A percentile compares a stretch with the other conserved stretches of the same genome.
These are phyloP conservation scores for Mola mola DNA, from an alignment of 2,113 vertebrate species.

Conservation along the genomic window DNA sequence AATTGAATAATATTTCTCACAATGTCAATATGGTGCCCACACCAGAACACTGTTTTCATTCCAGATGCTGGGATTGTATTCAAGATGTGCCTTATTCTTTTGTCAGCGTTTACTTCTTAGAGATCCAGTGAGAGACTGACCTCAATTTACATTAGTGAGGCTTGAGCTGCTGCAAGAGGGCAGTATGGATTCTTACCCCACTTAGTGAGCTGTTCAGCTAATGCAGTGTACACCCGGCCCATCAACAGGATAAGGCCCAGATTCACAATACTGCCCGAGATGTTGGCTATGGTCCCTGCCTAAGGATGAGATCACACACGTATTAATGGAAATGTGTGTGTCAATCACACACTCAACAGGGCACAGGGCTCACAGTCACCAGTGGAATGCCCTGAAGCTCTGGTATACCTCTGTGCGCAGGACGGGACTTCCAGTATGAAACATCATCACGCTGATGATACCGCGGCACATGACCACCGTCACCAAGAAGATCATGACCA, in stretches of 20 bases:
- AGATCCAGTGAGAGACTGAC: slow-evolving; percentile 12
- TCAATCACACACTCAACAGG: neutral
- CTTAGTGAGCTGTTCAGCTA: slow-evolving; percentile 85
- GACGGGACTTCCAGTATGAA: slow-evolving; percentile 79
- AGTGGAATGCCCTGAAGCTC: neutral
- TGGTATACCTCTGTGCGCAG: slow-evolving; percentile 81
- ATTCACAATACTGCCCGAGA: slow-evolving; percentile 84
- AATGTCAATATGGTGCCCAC: no score
- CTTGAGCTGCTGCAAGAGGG: slow-evolving; percentile 29
- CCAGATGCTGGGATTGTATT: no score
- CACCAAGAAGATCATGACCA: slow-evolving; percentile 85
- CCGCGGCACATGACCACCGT: slow-evolving; percentile 85
- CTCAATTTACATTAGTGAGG: neutral
- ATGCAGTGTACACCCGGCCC: slow-evolving; percentile 82
- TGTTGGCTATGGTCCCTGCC: slow-evolving; percentile 84
- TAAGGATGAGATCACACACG: slow-evolving; percentile 34
- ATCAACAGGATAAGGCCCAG: slow-evolving; percentile 83
- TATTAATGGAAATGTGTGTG: neutral
- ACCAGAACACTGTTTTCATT: no score
- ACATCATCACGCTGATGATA: slow-evolving; percentile 84
- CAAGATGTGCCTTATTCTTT: no score
- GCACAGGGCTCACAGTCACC: no score
- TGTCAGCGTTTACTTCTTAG: slow-evolving; percentile 37
- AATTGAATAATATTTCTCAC: no score
- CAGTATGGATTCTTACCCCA: slow-evolving; percentile 76